These are phyloP conservation scores for Myoxocephalus aenaeus DNA, from an alignment of 2,797 vertebrate species.

Conservation along the genomic window DNA sequence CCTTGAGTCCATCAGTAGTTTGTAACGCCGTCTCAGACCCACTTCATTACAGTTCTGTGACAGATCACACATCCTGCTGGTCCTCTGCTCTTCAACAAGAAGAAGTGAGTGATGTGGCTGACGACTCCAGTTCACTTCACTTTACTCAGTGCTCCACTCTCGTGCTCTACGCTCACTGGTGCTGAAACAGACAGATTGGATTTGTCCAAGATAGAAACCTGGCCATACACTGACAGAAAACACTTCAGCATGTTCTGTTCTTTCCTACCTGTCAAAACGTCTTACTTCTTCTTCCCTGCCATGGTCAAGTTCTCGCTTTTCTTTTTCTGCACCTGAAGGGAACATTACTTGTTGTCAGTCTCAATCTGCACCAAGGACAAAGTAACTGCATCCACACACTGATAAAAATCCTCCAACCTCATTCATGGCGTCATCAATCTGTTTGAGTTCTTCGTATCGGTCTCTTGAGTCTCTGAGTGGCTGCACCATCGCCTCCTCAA, in stretches of 20 bases:
- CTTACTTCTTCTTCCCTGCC: constrained; percentile 75
- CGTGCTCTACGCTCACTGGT: constrained; percentile 32
- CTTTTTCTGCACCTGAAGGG: constrained; percentile 84
- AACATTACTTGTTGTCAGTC: neutral
- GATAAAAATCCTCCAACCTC: constrained; percentile 80
- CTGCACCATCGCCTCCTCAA: constrained; percentile 91
- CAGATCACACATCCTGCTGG: neutral
- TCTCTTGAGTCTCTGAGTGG: constrained; percentile 92
- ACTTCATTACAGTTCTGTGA: neutral
- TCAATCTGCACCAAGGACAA: neutral
- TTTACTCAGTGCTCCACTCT: constrained; percentile 27
- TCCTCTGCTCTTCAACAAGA: neutral
- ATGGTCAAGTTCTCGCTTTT: constrained; percentile 83
- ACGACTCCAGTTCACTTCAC: constrained; percentile 1
- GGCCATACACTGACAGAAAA: neutral
- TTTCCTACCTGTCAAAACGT: constrained; percentile 25
- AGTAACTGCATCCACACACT: neutral
- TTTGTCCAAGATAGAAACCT: neutral
- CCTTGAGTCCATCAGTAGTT: constrained; percentile 20
- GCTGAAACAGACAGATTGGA: constrained; percentile 30
- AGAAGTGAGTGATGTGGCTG: neutral
- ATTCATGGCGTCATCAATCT: constrained; percentile 89
- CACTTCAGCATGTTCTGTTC: neutral
- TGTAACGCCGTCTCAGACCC: constrained; percentile 18
- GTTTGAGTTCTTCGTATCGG: constrained; percentile 91